A percentile compares a stretch with the other conserved stretches of the same genome.
Conservation (phyloP, 2,797 vertebrate species). For the Sebastes vulpes region DNA sequence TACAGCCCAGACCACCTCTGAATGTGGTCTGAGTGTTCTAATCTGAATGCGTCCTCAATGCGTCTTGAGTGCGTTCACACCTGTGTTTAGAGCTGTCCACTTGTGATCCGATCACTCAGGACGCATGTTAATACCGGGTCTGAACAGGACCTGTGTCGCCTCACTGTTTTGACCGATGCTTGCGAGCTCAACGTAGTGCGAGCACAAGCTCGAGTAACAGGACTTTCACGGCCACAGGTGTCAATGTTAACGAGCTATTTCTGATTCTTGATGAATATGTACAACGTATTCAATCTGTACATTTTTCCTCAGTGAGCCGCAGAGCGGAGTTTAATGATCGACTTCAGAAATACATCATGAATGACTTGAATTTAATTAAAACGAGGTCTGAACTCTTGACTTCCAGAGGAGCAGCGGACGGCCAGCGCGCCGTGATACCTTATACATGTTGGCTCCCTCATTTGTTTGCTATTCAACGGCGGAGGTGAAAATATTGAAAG, state of each 20-base stretch:
- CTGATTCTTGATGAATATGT: background rate
- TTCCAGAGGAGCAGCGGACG: background rate
- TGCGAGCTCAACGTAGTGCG: too few relatives aligned
- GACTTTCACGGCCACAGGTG: too few relatives aligned
- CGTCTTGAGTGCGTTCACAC: too few relatives aligned
- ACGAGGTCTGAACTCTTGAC: slow-evolving; percentile 37
- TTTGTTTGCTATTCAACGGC: slow-evolving; percentile 61
- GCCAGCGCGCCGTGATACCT: slow-evolving; percentile 3
- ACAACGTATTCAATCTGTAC: background rate
- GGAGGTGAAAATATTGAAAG: slow-evolving; percentile 76
- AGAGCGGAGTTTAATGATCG: background rate
- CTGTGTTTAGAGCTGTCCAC: too few relatives aligned
- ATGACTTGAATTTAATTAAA: slow-evolving; percentile 49
- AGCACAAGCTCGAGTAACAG: too few relatives aligned
- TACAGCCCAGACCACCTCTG: too few relatives aligned
- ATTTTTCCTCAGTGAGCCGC: background rate
- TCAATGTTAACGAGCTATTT: too few relatives aligned
- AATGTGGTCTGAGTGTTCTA: rapidly evolving
- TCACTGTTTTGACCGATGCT: too few relatives aligned
- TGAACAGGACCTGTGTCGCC: too few relatives aligned
- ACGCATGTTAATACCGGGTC: too few relatives aligned
- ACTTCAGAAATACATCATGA: slow-evolving; percentile 27
- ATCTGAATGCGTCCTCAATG: too few relatives aligned
- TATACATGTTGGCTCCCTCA: background rate
- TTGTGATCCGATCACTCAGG: too few relatives aligned